A percentile compares a stretch with the other conserved stretches of the same genome.
Conservation (phyloP, 2,113 vertebrate genomes). For the Hepsetus odoe region DNA sequence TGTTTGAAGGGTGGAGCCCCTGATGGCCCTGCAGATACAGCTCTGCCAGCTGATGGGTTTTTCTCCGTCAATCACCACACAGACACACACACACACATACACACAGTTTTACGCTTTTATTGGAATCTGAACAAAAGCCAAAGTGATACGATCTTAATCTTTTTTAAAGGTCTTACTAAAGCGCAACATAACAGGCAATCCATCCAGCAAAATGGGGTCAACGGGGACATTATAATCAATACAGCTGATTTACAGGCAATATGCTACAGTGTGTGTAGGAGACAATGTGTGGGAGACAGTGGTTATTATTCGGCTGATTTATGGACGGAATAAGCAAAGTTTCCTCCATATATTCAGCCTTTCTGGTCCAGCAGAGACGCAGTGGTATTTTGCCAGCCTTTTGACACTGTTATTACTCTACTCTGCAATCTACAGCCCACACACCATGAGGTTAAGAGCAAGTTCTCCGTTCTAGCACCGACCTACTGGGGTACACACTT, state of each 20-base stretch:
- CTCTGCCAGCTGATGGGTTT: constrained; percentile 23
- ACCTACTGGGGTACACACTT: background rate
- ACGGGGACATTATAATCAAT: constrained; percentile 31
- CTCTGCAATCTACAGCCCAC: constrained; percentile 25
- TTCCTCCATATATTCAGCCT: background rate
- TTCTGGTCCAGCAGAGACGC: background rate
- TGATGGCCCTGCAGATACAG: constrained; percentile 33
- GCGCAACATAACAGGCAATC: constrained; percentile 1
- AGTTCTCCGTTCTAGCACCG: background rate
- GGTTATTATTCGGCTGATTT: constrained; percentile 24
- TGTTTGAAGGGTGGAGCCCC: constrained; percentile 15
- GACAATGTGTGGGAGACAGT: constrained; percentile 21
- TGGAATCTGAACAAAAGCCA: constrained; percentile 16
- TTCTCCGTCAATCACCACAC: constrained; percentile 5
- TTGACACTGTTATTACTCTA: constrained; percentile 4
- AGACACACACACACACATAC: constrained; percentile 28
- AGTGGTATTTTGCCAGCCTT: constrained; percentile 24
- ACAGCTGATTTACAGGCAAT: constrained; percentile 33
- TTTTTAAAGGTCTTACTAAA: constrained; percentile 29
- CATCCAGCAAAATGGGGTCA: constrained; percentile 18
- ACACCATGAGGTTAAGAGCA: constrained; percentile 11
- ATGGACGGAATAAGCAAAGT: constrained; percentile 3
- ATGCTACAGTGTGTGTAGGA: background rate
- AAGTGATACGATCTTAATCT: constrained; percentile 25
- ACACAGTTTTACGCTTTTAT: constrained; percentile 2